Evolutionary conservation across 2,113 vertebrate genomes (phyloP).

Genomic region (Cacatua alba): DNA sequence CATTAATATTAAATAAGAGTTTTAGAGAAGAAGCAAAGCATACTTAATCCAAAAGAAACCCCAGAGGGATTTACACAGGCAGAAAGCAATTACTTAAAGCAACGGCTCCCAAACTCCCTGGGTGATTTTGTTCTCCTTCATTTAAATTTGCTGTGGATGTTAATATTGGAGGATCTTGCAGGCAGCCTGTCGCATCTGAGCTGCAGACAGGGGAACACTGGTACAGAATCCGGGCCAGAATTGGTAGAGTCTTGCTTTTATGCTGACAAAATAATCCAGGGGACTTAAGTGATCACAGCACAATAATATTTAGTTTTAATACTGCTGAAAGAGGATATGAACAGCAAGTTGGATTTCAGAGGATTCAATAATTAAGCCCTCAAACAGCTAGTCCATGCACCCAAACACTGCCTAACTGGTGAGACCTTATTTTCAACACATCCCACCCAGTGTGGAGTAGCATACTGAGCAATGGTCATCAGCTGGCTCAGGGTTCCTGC

Average conservation of each 20-base stretch:
- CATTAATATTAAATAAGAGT: conserved; percentile 41
- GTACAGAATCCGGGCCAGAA: neutral
- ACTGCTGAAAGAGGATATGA: neutral
- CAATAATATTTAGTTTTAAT: neutral
- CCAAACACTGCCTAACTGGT: neutral
- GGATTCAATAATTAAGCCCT: neutral
- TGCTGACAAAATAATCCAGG: neutral
- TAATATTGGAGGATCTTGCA: neutral
- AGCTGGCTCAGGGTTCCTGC: neutral
- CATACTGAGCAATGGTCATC: neutral
- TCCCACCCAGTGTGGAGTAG: neutral
- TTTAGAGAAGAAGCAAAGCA: conserved; percentile 18
- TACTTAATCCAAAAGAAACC: conserved; percentile 14
- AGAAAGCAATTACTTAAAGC: conserved; percentile 13
- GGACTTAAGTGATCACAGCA: neutral
- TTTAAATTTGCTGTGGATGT: neutral
- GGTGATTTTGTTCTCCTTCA: conserved; percentile 10
- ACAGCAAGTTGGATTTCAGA: neutral
- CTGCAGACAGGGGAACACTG: neutral
- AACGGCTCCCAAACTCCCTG: fast-evolving
- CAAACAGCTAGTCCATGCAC: neutral
- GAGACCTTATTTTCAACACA: neutral
- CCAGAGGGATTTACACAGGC: neutral
- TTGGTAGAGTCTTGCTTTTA: neutral
- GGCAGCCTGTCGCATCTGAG: neutral